Percentiles rank a stretch among this genome's conserved stretches.
These are phyloP conservation scores for Brachynemurus nebulosus DNA, from an alignment of 2,888 invertebrate genomes.

Conservation along the genomic window DNA sequence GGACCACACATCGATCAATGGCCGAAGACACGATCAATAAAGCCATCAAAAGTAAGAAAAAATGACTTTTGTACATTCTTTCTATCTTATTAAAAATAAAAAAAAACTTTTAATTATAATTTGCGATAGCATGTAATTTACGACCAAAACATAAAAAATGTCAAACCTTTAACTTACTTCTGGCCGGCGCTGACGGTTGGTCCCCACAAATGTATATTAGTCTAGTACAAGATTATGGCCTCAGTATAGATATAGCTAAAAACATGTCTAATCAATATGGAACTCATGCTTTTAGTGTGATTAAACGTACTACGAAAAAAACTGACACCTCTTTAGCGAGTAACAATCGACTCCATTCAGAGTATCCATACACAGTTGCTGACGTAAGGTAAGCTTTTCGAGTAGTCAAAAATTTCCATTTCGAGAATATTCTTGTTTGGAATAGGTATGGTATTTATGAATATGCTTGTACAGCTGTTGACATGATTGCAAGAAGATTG, in stretches of 20 bases:
- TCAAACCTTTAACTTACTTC: constrained; percentile 79
- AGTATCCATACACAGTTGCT: constrained; percentile 98
- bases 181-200: constrained; percentile 97
- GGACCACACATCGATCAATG: constrained; percentile 99
- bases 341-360: constrained; percentile 90
- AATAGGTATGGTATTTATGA: constrained; percentile 81
- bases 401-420: too few species aligned
- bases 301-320: constrained; percentile 88
- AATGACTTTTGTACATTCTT: background rate
- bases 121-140: constrained; percentile 49
- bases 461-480: constrained; percentile 91
- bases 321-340: constrained; percentile 98
- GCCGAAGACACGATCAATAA: constrained; percentile 92
- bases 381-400: constrained; percentile 48
- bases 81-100: too few species aligned
- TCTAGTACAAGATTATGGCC: constrained; percentile 95
- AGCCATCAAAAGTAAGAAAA: constrained; percentile 53
- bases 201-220: constrained; percentile 96
- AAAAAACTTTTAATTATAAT: constrained; percentile 9
- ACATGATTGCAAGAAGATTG: constrained; percentile 90
- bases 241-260: constrained; percentile 94
- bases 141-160: constrained; percentile 50
- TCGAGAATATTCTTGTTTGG: constrained; percentile 11
- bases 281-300: constrained; percentile 93
- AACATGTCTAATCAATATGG: constrained; percentile 94